phyloP scores from a whole-genome alignment of 2,113 vertebrate genomes.

The Hirundichthys speculiger region DNA sequence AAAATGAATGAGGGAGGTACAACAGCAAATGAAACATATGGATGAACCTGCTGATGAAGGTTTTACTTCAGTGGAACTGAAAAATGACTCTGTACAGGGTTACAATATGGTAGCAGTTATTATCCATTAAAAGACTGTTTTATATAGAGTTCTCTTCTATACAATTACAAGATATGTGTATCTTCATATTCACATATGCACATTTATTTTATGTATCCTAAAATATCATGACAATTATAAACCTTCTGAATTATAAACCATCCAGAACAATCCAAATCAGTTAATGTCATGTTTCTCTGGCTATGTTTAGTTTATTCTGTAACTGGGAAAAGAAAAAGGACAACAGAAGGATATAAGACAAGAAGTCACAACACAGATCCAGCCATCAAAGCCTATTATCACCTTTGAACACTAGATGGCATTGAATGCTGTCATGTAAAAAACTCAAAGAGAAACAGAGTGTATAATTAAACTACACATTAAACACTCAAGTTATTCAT shows the following conservation, averaged over 20 bases:
- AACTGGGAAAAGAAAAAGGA: too few relatives aligned
- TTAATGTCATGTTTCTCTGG: conserved; percentile 15
- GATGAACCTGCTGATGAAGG: conserved; percentile 23
- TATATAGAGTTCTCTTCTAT: too few relatives aligned
- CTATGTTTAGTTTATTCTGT: too few relatives aligned
- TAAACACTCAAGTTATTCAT: neutral
- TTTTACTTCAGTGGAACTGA: conserved; percentile 12
- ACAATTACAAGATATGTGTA: too few relatives aligned
- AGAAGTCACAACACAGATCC: neutral
- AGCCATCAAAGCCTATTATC: neutral
- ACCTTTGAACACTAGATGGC: conserved; percentile 67
- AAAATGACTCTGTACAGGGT: neutral
- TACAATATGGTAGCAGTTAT: too few relatives aligned
- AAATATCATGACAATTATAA: too few relatives aligned
- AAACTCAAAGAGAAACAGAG: neutral
- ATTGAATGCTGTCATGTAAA: conserved; percentile 42
- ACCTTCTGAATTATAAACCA: conserved; percentile 5
- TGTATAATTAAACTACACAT: conserved; percentile 21
- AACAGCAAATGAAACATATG: conserved; percentile 20
- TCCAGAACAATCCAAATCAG: neutral
- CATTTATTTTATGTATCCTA: too few relatives aligned
- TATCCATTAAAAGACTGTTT: too few relatives aligned
- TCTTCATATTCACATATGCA: too few relatives aligned
- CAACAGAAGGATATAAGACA: neutral
- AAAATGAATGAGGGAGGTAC: conserved; percentile 37